phyloP scores from a whole-genome alignment of 2,797 vertebrate species.

The Sarcophilus harrisii region DNA sequence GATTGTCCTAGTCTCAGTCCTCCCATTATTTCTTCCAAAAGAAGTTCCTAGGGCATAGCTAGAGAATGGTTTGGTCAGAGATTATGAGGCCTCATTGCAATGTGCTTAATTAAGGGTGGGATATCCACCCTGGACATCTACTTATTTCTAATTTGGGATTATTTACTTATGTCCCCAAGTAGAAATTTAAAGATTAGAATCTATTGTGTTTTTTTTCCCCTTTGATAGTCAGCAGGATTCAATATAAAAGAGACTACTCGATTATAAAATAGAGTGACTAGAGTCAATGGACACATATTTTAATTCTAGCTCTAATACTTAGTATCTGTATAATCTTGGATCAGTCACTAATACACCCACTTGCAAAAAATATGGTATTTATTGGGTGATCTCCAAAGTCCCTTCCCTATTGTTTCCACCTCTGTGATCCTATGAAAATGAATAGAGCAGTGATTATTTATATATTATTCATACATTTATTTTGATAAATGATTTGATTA shows the following conservation, averaged over 20 bases:
- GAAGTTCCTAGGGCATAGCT: background rate
- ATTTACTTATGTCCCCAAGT: background rate
- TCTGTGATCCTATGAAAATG: background rate
- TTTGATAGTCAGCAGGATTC: background rate
- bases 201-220: background rate
- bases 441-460: background rate
- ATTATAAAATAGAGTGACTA: no score
- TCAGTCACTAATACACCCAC: background rate
- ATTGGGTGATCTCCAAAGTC: background rate
- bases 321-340: background rate
- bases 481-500: background rate
- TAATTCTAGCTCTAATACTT: background rate
- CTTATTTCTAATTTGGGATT: background rate
- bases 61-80: background rate
- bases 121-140: background rate
- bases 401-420: background rate
- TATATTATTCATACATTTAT: background rate
- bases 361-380: background rate
- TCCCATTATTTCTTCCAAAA: background rate
- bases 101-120: background rate
- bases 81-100: background rate
- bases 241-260: no score
- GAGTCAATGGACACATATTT: background rate
- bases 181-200: background rate
- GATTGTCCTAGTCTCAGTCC: background rate